phyloP scores from a whole-genome alignment of 2,888 invertebrate genomes.

The Athalia cordata region DNA sequence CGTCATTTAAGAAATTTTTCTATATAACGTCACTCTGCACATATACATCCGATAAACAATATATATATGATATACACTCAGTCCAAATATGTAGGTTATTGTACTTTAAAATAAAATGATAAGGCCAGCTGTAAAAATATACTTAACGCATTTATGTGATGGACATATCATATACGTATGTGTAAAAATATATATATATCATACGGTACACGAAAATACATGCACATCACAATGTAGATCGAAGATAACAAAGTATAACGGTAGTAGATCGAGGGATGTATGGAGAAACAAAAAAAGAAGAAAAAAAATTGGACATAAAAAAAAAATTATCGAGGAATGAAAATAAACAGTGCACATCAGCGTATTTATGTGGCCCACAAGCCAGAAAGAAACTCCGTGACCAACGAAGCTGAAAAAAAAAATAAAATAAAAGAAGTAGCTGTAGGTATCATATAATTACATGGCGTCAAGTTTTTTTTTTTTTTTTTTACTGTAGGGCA shows the following conservation, averaged over 20 bases:
- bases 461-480: too few species aligned
- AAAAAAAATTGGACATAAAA: not conserved
- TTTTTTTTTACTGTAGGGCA: too few species aligned
- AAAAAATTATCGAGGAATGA: constrained; percentile 41
- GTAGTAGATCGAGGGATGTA: constrained; percentile 56
- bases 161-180: not conserved
- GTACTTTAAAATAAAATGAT: too few species aligned
- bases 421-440: too few species aligned
- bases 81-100: too few species aligned
- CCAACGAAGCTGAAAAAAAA: not conserved
- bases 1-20: too few species aligned
- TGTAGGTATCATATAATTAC: too few species aligned
- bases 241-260: constrained; percentile 63
- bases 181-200: not conserved
- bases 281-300: constrained; percentile 23
- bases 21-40: too few species aligned
- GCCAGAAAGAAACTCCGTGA: constrained; percentile 15
- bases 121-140: not conserved
- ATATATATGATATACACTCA: too few species aligned
- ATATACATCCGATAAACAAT: too few species aligned
- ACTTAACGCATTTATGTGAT: not conserved
- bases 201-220: constrained; percentile 44
- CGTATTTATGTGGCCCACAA: constrained; percentile 3
- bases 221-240: constrained; percentile 53
- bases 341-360: constrained; percentile 43